Percentiles rank a stretch among this genome's conserved stretches.
phyloP scores from a whole-genome alignment of 37 sponge, comb jelly and placozoan genomes.

The Amphimedon queenslandica region DNA sequence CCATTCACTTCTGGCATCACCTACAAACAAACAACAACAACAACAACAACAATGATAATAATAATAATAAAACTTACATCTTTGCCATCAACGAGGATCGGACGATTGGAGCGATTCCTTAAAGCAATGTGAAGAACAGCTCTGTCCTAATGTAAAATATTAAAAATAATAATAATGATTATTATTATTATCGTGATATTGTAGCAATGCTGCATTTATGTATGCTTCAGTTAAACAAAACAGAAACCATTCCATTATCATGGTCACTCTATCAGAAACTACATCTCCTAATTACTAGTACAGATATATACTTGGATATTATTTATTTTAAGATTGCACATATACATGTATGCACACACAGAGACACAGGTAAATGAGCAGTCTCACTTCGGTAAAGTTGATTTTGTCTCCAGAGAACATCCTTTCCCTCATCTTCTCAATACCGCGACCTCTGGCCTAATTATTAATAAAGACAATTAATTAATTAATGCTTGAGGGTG shows the following conservation, averaged over 20 bases:
- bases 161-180: neutral
- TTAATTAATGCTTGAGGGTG: neutral
- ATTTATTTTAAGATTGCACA: neutral
- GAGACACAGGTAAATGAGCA: constrained; percentile 8
- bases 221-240: neutral
- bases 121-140: constrained; percentile 97
- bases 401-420: constrained; percentile 97
- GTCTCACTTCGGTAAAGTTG: constrained; percentile 94
- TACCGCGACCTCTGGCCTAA: constrained; percentile 82
- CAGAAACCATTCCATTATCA: neutral
- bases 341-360: neutral
- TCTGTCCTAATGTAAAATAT: constrained; percentile 61
- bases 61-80: constrained; percentile 63
- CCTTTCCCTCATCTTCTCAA: constrained; percentile 76
- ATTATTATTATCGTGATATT: neutral
- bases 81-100: constrained; percentile 89
- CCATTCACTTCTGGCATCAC: constrained; percentile 89
- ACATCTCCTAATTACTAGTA: neutral
- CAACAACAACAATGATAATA: neutral
- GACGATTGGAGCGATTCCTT: constrained; percentile 87
- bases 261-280: neutral
- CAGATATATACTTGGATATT: neutral
- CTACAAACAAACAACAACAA: constrained; percentile 15
- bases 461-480: too few relatives aligned
- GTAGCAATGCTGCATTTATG: too few relatives aligned